These are phyloP conservation scores for Smutsia gigantea DNA, from an alignment of 2,797 vertebrate genomes.

Conservation along the genomic window DNA sequence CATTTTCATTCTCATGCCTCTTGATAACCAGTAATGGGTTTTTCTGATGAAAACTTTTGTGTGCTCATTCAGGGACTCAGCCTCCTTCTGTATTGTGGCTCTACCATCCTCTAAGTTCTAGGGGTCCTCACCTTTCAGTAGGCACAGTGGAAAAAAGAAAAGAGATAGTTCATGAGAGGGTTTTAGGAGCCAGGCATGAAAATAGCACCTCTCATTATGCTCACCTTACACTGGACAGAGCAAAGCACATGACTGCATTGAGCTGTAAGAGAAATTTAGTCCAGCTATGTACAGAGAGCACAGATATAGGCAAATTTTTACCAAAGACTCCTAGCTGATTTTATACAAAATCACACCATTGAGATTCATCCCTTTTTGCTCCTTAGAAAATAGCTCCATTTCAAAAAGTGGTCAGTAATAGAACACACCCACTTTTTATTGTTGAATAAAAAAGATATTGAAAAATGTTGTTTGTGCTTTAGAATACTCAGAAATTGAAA, in stretches of 20 bases:
- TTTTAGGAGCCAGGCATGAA: conserved; percentile 1
- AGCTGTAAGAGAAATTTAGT: not conserved
- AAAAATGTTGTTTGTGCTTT: not conserved
- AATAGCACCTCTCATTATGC: not conserved
- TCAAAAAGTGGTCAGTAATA: conserved; percentile 31
- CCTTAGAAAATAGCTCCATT: conserved; percentile 20
- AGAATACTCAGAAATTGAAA: conserved; percentile 55
- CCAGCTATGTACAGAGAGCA: not conserved
- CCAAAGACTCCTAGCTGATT: not conserved
- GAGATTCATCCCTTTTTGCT: conserved; percentile 1
- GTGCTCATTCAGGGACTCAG: not conserved
- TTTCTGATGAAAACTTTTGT: not conserved
- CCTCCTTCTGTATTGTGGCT: not conserved
- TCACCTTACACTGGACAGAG: not conserved
- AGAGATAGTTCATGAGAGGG: not conserved
- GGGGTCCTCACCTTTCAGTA: not conserved
- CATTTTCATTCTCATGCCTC: not conserved
- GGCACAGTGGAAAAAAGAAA: not conserved
- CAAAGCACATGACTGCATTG: not conserved
- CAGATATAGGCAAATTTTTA: not conserved
- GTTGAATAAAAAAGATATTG: conserved; percentile 7
- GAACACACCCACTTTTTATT: conserved; percentile 33
- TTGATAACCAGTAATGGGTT: not conserved
- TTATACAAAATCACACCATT: conserved; percentile 10
- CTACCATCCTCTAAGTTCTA: not conserved